Evolutionary conservation across 2,797 vertebrate genomes (phyloP).

Genomic region (Cynodonichthys magdalenae): DNA sequence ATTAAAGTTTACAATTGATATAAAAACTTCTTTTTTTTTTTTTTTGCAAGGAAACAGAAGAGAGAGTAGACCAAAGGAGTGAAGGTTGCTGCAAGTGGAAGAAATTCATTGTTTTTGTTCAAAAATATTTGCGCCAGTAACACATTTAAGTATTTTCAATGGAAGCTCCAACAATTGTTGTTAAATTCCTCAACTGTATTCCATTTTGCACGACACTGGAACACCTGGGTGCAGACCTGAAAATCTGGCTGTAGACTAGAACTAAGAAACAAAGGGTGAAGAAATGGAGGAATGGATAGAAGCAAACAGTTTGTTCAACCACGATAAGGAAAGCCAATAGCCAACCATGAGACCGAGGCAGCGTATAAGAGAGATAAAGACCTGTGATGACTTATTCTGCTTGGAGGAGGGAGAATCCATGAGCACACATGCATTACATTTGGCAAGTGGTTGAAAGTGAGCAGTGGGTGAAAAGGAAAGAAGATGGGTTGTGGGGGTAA

Average conservation of each 20-base stretch:
- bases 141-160: no score
- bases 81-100: no score
- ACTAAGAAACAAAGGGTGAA: neutral
- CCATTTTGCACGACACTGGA: neutral
- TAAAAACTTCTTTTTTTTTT: no score
- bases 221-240: neutral
- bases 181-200: neutral
- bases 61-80: no score
- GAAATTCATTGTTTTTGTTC: no score
- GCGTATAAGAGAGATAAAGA: conserved; percentile 68
- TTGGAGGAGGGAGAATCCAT: conserved; percentile 28
- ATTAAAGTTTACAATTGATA: no score
- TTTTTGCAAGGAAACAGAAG: no score
- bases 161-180: neutral
- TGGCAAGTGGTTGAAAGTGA: conserved; percentile 38
- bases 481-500: conserved; percentile 29
- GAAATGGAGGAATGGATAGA: neutral
- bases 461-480: conserved; percentile 25
- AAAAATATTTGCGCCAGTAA: no score
- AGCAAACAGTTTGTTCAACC: conserved; percentile 52
- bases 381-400: conserved; percentile 71
- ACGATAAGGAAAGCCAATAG: conserved; percentile 69
- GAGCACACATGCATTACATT: conserved; percentile 41
- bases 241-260: neutral
- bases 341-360: conserved; percentile 39